Percentiles rank a stretch among this genome's conserved stretches.
Evolutionary conservation across 2,888 invertebrate species (phyloP).

Genomic region (Aricia artaxerxes): DNA sequence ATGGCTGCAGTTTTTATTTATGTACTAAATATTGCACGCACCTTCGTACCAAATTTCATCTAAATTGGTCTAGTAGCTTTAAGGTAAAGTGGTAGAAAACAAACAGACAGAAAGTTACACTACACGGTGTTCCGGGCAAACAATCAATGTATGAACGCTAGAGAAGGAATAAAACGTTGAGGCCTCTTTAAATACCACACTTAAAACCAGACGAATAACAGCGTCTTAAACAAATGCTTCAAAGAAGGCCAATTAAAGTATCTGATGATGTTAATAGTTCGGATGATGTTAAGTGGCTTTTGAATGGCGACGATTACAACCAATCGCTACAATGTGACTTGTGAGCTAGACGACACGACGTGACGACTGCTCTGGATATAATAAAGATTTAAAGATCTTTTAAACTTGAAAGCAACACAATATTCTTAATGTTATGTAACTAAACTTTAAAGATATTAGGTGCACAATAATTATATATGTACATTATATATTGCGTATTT

Average conservation of each 20-base stretch:
- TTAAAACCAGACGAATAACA: not conserved
- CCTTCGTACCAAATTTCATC: too few relatives aligned
- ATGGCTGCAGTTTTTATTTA: not conserved
- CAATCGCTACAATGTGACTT: constrained; percentile 10
- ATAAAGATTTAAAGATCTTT: too few relatives aligned
- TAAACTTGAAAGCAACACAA: too few relatives aligned
- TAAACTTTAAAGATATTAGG: too few relatives aligned
- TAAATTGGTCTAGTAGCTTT: too few relatives aligned
- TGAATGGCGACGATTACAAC: constrained; percentile 22
- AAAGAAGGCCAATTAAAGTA: not conserved
- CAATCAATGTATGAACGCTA: not conserved
- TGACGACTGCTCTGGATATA: not conserved
- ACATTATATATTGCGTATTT: too few relatives aligned
- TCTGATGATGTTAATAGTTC: constrained; percentile 4
- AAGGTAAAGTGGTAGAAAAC: too few relatives aligned
- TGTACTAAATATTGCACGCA: not conserved
- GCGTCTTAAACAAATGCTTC: not conserved
- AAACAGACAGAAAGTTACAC: too few relatives aligned
- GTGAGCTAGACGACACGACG: constrained; percentile 25
- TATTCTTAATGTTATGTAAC: too few relatives aligned
- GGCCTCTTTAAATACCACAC: not conserved
- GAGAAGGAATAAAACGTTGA: not conserved
- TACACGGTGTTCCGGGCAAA: not conserved
- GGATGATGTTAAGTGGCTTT: constrained; percentile 1
- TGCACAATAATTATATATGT: too few relatives aligned